These are phyloP conservation scores for Vicugna pacos DNA, from an alignment of 2,113 vertebrate species.

Conservation along the genomic window DNA sequence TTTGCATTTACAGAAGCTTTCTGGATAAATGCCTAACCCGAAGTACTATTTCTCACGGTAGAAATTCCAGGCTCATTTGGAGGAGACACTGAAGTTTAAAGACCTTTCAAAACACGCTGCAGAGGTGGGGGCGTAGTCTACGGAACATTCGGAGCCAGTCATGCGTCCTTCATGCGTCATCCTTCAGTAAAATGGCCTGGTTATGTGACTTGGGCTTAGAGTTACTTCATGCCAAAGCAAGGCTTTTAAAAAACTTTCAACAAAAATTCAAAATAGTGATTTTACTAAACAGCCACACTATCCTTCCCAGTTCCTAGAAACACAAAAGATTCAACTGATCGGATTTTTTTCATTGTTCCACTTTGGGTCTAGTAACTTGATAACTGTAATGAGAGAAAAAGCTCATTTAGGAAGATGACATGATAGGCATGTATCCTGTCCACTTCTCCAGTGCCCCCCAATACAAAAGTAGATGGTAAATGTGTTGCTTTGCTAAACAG, in stretches of 20 bases:
- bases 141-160: neutral
- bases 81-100: neutral
- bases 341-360: neutral
- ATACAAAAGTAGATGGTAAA: neutral
- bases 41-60: neutral
- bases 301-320: neutral
- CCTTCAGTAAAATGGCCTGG: neutral
- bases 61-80: neutral
- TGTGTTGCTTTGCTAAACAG: neutral
- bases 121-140: neutral
- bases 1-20: neutral
- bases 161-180: neutral
- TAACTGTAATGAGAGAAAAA: neutral
- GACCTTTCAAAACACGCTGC: neutral
- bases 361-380: neutral
- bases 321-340: neutral
- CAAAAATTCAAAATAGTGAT: neutral
- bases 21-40: neutral
- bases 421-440: accelerated
- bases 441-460: too few relatives aligned
- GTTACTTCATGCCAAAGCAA: neutral
- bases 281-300: neutral
- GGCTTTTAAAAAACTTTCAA: neutral
- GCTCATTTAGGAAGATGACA: neutral
- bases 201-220: neutral